phyloP scores from a whole-genome alignment of 2,888 invertebrate genomes.

The Heterodera filipjevi region DNA sequence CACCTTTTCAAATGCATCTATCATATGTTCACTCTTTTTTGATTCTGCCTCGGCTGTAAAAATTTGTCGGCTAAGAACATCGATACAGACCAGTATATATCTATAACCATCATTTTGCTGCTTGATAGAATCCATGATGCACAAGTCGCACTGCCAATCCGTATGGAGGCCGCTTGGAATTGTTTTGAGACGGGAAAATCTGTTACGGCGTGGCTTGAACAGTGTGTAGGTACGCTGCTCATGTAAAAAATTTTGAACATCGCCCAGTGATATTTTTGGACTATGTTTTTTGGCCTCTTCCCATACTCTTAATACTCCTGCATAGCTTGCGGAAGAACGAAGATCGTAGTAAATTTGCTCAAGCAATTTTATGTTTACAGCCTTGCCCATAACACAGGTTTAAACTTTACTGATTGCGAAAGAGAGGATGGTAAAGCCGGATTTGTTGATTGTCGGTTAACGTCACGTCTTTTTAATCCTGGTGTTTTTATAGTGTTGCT shows the following conservation, averaged over 20 bases:
- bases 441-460: too few species aligned
- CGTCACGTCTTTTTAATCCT: background rate
- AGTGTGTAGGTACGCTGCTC: background rate
- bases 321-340: constrained; percentile 17
- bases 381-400: background rate
- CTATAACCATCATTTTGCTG: background rate
- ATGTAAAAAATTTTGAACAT: constrained; percentile 19
- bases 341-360: constrained; percentile 10
- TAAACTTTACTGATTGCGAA: background rate
- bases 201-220: background rate
- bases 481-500: constrained; percentile 17
- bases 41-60: background rate
- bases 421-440: too few species aligned
- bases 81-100: constrained; percentile 2
- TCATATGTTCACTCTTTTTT: constrained; percentile 19
- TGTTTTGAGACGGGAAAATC: background rate
- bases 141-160: constrained; percentile 17
- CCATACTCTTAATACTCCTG: constrained; percentile 15
- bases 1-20: constrained; percentile 18
- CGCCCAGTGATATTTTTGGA: background rate
- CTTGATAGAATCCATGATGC: background rate
- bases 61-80: background rate
- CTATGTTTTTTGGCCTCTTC: background rate
- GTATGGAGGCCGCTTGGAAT: background rate
- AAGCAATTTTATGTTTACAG: constrained; percentile 10